A percentile compares a stretch with the other conserved stretches of the same genome.
Conservation (phyloP, 2,888 invertebrate species). For the Drosophila melanosoma region DNA sequence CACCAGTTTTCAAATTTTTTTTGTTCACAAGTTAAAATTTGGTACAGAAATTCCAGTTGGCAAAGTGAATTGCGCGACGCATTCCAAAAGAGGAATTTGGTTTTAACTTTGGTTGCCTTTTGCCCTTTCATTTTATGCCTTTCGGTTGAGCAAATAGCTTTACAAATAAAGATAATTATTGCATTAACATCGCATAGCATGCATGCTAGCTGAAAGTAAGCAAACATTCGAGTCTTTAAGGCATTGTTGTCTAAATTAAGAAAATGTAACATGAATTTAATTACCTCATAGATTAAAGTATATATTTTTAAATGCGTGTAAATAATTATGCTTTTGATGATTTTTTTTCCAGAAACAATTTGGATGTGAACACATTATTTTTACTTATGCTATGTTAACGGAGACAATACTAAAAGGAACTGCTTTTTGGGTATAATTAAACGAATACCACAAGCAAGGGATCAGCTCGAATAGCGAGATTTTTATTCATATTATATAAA, state of each 20-base stretch:
- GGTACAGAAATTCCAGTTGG: slow-evolving; percentile 58
- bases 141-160: slow-evolving; percentile 36
- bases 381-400: slow-evolving; percentile 37
- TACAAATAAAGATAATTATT: slow-evolving; percentile 64
- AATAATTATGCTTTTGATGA: not conserved
- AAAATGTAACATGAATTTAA: not conserved
- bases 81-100: slow-evolving; percentile 54
- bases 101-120: slow-evolving; percentile 57
- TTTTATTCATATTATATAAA: slow-evolving; percentile 54
- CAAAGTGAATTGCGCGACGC: slow-evolving; percentile 69
- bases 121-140: slow-evolving; percentile 39
- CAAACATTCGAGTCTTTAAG: not conserved
- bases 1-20: slow-evolving; percentile 49
- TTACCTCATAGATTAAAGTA: not conserved
- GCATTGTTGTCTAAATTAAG: not conserved
- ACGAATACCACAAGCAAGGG: slow-evolving; percentile 47
- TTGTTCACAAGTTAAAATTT: slow-evolving; percentile 57
- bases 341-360: slow-evolving; percentile 29
- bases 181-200: slow-evolving; percentile 41
- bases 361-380: slow-evolving; percentile 10
- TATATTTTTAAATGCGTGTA: not conserved
- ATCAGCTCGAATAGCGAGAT: slow-evolving; percentile 65
- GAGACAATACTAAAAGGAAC: slow-evolving; percentile 50
- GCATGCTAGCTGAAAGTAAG: slow-evolving; percentile 2
- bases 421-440: slow-evolving; percentile 32